Percentiles rank a stretch among this genome's conserved stretches.
Conservation (phyloP, 2,888 invertebrate genomes). For the Pachycephus smyrnensis region DNA sequence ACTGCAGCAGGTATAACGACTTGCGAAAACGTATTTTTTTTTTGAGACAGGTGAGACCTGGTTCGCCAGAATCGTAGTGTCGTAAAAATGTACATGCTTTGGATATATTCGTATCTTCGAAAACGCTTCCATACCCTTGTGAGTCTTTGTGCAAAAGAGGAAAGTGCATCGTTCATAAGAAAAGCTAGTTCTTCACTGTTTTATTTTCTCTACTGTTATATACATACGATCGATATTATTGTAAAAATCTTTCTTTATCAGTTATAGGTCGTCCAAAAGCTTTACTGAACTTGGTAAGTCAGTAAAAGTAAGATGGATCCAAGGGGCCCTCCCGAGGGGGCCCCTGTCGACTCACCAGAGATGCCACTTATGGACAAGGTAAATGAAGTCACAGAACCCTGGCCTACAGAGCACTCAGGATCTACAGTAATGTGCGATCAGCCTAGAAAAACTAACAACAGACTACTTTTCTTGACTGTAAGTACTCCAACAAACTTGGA, state of each 20-base stretch:
- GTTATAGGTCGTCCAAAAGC: background rate
- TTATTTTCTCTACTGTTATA: background rate
- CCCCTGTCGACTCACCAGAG: conserved; percentile 60
- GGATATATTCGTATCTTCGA: background rate
- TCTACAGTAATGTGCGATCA: conserved; percentile 49
- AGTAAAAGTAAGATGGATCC: conserved; percentile 53
- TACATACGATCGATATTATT: background rate
- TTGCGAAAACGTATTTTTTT: background rate
- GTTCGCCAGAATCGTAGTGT: background rate
- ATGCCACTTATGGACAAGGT: conserved; percentile 54
- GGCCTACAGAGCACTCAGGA: conserved; percentile 49
- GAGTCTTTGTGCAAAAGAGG: background rate
- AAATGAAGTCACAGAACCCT: conserved; percentile 47
- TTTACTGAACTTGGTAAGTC: background rate
- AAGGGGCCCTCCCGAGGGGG: conserved; percentile 67
- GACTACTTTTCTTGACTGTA: conserved; percentile 59
- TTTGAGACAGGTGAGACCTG: background rate
- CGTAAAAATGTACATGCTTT: background rate
- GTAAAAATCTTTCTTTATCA: background rate
- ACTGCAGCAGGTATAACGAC: background rate
- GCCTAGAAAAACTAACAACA: conserved; percentile 55
- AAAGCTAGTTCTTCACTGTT: background rate
- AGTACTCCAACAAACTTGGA: conserved; percentile 27
- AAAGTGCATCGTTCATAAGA: background rate
- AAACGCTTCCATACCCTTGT: background rate